These are phyloP conservation scores for Acronicta leporina DNA, from an alignment of 2,888 invertebrate genomes.

Conservation along the genomic window DNA sequence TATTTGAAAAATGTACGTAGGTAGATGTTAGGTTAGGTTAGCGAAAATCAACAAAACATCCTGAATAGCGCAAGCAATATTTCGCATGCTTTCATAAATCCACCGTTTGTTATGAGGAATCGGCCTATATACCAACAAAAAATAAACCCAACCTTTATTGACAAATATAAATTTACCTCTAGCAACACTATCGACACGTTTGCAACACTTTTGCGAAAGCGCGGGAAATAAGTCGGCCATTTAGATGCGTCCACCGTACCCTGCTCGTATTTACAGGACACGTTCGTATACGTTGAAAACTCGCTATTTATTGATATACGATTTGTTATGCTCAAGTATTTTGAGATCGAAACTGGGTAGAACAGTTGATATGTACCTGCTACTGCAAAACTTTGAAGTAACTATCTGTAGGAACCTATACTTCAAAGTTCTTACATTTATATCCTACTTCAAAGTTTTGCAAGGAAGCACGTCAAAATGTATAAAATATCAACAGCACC, in stretches of 20 bases:
- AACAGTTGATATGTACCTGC: neutral
- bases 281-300: constrained; percentile 63
- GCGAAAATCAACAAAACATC: no score
- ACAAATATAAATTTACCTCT: constrained; percentile 8
- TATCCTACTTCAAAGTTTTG: no score
- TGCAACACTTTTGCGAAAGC: constrained; percentile 51
- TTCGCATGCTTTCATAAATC: neutral
- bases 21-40: neutral
- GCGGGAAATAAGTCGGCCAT: constrained; percentile 77
- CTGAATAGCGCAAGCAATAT: no score
- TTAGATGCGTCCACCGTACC: constrained; percentile 76
- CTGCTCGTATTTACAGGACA: constrained; percentile 33
- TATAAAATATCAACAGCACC: no score
- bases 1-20: neutral
- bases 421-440: no score
- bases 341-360: constrained; percentile 20
- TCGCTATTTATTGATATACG: constrained; percentile 66
- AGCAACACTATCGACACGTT: constrained; percentile 48
- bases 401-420: no score
- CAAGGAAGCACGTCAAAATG: no score
- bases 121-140: neutral
- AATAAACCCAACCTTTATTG: constrained; percentile 3
- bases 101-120: neutral
- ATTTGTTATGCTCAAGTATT: constrained; percentile 51
- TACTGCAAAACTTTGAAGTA: no score